Conservation (phyloP, 2,888 invertebrate genomes). For the Notodonta dromedarius region DNA sequence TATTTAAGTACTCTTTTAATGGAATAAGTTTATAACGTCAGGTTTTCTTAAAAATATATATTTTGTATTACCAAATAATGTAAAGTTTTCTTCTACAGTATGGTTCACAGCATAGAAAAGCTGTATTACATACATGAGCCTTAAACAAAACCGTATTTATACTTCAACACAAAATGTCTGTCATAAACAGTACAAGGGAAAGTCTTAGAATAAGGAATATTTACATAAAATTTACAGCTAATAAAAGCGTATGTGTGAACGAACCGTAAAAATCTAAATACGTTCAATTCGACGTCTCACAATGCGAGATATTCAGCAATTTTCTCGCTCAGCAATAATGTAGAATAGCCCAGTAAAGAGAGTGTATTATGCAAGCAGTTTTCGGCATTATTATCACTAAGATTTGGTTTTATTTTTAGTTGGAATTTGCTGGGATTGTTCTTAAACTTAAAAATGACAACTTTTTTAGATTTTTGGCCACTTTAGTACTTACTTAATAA, state of each 20-base stretch:
- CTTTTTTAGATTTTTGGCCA: no score
- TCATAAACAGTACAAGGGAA: not conserved
- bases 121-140: no score
- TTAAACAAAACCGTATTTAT: not conserved
- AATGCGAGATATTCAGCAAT: conserved; percentile 20
- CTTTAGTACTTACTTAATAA: no score
- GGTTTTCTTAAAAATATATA: no score
- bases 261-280: conserved; percentile 18
- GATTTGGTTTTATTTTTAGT: not conserved
- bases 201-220: not conserved
- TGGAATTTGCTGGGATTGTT: not conserved
- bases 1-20: no score
- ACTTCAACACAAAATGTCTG: not conserved
- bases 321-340: conserved; percentile 19
- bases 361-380: conserved; percentile 8
- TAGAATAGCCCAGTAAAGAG: conserved; percentile 18
- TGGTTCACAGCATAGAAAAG: no score
- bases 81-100: no score
- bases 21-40: no score
- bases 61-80: no score
- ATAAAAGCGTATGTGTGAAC: not conserved
- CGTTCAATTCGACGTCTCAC: conserved; percentile 18
- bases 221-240: not conserved
- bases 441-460: not conserved
- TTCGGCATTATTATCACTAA: conserved; percentile 10